Base-by-base conservation (phyloP, 2,888 invertebrate genomes). In the Oscheius sp. region DNA sequence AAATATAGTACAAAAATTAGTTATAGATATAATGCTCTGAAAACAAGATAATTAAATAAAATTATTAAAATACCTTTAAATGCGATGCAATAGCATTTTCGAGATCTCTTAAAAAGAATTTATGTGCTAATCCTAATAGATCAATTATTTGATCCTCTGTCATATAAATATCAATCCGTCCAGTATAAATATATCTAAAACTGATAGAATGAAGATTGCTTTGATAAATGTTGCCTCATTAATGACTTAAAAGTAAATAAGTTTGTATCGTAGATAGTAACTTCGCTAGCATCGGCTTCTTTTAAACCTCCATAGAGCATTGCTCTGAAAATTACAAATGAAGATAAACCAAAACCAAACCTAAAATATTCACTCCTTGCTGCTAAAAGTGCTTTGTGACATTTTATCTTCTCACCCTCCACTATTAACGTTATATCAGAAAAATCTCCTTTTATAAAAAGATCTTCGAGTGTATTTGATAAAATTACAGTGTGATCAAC, bases 331-430 rank as follows among this genome's bases (percentile, higher is more conserved):
- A n/a, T 37, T 15, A 23, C 8, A 20, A 20, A 39, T 37, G 23
- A 42, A 27, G 10, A 15, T n/a, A 29, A 46, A 45, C 2, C 5
- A 17, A 8, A 25, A 68, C 10, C 29, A 15, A 92, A 96, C 87
- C 95, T 90, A 88, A 97, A 98, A 89, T 96, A 98, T 84, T 96
- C 93, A 86, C 96, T 95, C 83, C 97, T 90, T 31, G 95, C 93
- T 0, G 97, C 97, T 65, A 98, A 90, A 81, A 98, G 93, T 4
- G 96, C 91, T 87, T 91, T 91, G 83, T 93, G 93, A 15, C 91
- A 92, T 81, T 90, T 90, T 72, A 92, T 90, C 79, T 83, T 82
- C 73, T 90, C 89, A 74, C 92, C 92, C 57, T 97, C 93, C 39
- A 75, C 72, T 20, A 82, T 70, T 27, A 84, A 68, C 12, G 69